Evolutionary conservation across 2,113 vertebrate genomes (phyloP).

Genomic region (Scomber colias): DNA sequence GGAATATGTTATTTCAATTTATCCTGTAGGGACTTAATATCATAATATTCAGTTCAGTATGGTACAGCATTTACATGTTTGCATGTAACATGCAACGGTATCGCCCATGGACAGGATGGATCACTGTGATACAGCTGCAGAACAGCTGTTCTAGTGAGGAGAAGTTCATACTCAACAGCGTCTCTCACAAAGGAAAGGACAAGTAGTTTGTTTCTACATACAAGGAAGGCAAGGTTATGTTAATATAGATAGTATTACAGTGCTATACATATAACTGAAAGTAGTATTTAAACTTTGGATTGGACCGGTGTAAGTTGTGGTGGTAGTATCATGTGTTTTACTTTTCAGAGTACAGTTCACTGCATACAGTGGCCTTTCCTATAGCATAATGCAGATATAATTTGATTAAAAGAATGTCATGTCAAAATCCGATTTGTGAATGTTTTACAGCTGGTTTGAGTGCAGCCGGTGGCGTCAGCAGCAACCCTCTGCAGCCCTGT

Average conservation of each 20-base stretch:
- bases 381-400: not conserved
- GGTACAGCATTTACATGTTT: too few relatives aligned
- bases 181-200: not conserved
- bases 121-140: not conserved
- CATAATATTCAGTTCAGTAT: too few relatives aligned
- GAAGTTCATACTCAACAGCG: not conserved
- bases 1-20: too few relatives aligned
- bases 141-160: not conserved
- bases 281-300: not conserved
- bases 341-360: not conserved
- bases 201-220: not conserved
- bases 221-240: not conserved
- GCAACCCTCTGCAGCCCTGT: not conserved
- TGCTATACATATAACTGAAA: not conserved
- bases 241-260: not conserved
- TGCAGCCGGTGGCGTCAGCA: not conserved
- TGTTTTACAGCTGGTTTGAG: not conserved
- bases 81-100: too few relatives aligned
- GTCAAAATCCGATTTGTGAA: conserved; percentile 11
- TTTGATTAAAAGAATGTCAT: not conserved
- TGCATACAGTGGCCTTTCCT: not conserved
- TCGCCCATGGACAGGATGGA: too few relatives aligned
- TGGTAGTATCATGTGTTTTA: not conserved
- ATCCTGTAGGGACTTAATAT: too few relatives aligned
- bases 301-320: not conserved